These are phyloP conservation scores for Helicolenus hilgendorfi DNA, from an alignment of 2,797 vertebrate genomes.

Conservation along the genomic window DNA sequence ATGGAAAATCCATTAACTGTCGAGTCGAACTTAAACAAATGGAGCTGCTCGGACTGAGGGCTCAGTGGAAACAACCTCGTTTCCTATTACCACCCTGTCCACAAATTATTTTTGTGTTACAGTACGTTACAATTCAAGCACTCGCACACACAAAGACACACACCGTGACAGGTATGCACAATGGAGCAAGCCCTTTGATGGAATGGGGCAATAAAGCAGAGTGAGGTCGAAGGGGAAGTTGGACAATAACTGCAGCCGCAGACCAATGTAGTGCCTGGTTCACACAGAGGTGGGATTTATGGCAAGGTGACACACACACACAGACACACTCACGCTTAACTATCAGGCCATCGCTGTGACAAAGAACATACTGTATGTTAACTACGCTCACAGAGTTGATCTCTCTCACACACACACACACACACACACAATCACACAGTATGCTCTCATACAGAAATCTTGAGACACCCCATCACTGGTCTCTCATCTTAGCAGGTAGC, in stretches of 20 bases:
- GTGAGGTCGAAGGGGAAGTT: conserved; percentile 65
- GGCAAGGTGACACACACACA: neutral
- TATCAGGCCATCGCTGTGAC: neutral
- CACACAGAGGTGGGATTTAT: conserved; percentile 45
- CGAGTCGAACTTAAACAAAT: conserved; percentile 38
- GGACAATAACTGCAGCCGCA: conserved; percentile 58
- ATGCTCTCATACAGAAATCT: conserved; percentile 28
- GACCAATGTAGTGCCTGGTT: conserved; percentile 12
- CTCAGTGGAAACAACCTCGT: neutral
- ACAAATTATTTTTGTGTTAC: conserved; percentile 43
- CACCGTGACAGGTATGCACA: conserved; percentile 16
- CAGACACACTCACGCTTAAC: neutral
- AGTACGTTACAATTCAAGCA: conserved; percentile 4
- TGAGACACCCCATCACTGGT: conserved; percentile 26
- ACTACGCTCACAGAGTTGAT: neutral
- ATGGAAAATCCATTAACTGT: conserved; percentile 57
- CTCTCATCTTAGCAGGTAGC: conserved; percentile 45
- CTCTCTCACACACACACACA: neutral
- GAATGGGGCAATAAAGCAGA: conserved; percentile 62
- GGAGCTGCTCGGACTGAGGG: conserved; percentile 26
- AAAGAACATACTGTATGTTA: neutral
- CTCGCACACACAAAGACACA: conserved; percentile 6
- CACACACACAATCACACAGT: conserved; percentile 8
- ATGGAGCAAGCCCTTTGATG: conserved; percentile 42
- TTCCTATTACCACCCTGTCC: conserved; percentile 23